Evolutionary conservation across 2,888 invertebrate genomes (phyloP), one percentile per base, ranked within the genome.

Genomic region (Sarcophaga caerulescens): DNA sequence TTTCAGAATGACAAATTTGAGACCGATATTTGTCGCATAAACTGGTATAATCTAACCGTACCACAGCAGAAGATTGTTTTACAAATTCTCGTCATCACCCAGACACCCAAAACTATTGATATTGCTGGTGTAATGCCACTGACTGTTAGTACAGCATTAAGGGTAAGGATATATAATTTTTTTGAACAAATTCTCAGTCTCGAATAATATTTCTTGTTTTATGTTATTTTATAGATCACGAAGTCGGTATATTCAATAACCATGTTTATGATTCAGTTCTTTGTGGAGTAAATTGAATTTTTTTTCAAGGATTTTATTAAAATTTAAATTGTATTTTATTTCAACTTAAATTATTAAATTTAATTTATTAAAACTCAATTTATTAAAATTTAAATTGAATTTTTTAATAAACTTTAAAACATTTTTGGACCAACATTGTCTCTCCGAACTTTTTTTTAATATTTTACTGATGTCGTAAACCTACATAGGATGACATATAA

Each of bases 1-100:
- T 52, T 17, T 52, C 17, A 89, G 89, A 90, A 88, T 59, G 89
- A 89, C 25, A 68, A 78, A 6, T 74, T 90, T 45, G 81, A 85
- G 14, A 47, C 66, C 5, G 85, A 83, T 14, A 88, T 89, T 8
- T 89, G 88, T 69, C 84, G 80, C 25, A 89, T 89, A 12, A 60
- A 87, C n/a, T 89, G 89, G 89, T 89, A 87, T 62, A 66, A 69
- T 25, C 44, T 89, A 78, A 73, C 69, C 3, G 69, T 85, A 0
- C 12, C 80, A 0, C 85, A 89, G 12, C 89, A 89, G 57, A 88
- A 88, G 23, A 82, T 84, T 0, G 66, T 89, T 0, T 60, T 71
- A 8, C 57, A 87, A 14, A 88, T 89, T 87, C 35, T 89, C 62
- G 76, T 85, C 78, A 76, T 81, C 11, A 79, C 89, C 0, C 89